Evolutionary conservation across 2,888 invertebrate species (phyloP).

Genomic region (Drosophila niveifrons): DNA sequence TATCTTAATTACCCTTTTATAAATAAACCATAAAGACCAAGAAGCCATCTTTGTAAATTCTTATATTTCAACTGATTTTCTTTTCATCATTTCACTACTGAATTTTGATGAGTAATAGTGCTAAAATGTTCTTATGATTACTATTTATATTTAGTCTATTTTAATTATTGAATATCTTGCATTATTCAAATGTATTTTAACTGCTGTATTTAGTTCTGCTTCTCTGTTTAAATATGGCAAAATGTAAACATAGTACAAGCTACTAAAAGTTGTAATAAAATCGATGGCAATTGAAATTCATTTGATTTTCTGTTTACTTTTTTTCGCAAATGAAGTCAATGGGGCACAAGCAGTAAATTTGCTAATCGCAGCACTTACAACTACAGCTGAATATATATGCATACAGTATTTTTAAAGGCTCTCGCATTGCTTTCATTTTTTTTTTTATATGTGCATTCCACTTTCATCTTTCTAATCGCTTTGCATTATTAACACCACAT

Average conservation of each 20-base stretch:
- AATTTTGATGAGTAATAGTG: no score
- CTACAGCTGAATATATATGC: neutral
- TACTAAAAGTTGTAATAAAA: neutral
- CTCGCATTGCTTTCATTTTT: neutral
- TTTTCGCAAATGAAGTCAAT: slow-evolving; percentile 5
- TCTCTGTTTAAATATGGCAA: neutral
- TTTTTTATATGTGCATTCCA: slow-evolving; percentile 2
- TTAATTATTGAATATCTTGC: no score
- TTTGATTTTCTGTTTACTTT: neutral
- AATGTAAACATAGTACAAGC: neutral
- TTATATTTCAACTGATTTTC: no score
- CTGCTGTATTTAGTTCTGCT: no score
- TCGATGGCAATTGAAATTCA: neutral
- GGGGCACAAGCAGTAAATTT: neutral
- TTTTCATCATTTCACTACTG: no score
- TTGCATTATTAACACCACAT: slow-evolving; percentile 47
- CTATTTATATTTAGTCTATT: no score
- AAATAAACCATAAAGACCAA: no score
- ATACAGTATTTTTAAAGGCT: neutral
- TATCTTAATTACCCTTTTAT: no score
- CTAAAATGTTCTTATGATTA: no score
- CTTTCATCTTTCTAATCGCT: slow-evolving; percentile 56
- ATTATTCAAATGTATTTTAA: no score
- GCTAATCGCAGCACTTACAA: slow-evolving; percentile 8
- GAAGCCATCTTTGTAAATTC: no score